A percentile compares a stretch with the other conserved stretches of the same genome.
Conservation (phyloP, 2,113 vertebrate genomes). For the Saguinus imperator region DNA sequence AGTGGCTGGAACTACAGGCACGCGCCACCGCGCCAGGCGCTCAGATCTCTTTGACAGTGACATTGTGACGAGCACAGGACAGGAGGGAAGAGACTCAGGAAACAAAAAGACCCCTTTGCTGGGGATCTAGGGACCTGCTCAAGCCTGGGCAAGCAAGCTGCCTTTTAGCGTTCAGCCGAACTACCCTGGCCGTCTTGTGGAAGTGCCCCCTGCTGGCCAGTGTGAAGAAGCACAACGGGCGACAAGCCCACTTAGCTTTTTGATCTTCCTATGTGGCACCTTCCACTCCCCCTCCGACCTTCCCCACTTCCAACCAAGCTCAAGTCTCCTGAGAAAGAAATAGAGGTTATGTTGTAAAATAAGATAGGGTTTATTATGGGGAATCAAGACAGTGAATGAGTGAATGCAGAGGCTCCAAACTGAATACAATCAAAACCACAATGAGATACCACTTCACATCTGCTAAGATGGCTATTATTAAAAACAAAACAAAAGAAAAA, state of each 20-base stretch:
- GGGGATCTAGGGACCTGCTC: not conserved
- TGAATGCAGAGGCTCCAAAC: not conserved
- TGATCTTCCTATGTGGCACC: not conserved
- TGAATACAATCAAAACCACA: constrained; percentile 20
- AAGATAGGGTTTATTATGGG: not conserved
- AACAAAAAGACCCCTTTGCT: not conserved
- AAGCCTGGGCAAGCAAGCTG: constrained; percentile 25
- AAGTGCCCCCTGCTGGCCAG: constrained; percentile 72
- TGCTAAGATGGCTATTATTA: not conserved
- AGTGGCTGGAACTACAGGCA: no score
- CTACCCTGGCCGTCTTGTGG: constrained; percentile 35
- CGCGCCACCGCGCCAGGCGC: no score
- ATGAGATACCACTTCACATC: not conserved
- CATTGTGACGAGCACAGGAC: not conserved
- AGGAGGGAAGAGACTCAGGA: not conserved
- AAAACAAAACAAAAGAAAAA: not conserved
- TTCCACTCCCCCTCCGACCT: not conserved
- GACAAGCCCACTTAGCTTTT: not conserved
- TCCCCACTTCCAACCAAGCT: not conserved
- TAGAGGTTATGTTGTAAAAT: not conserved
- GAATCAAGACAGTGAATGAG: not conserved
- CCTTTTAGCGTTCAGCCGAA: not conserved
- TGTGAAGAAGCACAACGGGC: constrained; percentile 65
- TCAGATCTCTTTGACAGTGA: not conserved
- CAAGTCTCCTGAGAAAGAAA: not conserved